Evolutionary conservation across 1,140 invertebrate species (phyloP).

Genomic region (Papilio polyxenes): DNA sequence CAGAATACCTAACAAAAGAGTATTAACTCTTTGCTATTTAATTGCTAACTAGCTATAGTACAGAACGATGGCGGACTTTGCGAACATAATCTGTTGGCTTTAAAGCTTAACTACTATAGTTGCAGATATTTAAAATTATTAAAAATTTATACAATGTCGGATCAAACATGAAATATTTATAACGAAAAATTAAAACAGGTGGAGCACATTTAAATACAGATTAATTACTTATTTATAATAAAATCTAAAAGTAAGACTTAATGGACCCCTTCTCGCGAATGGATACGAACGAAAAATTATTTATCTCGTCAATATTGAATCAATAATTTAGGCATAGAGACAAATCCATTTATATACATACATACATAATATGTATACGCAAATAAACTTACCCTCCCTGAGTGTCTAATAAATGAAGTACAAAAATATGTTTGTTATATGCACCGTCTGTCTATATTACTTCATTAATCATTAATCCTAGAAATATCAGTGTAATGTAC

Average conservation of each 20-base stretch:
- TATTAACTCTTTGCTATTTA: not conserved
- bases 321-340: no score
- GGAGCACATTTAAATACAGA: not conserved
- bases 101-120: conserved; percentile 5
- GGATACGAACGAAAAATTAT: no score
- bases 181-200: not conserved
- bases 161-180: not conserved
- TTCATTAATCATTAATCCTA: not conserved
- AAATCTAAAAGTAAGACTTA: no score
- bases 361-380: no score
- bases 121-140: not conserved
- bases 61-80: not conserved
- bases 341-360: no score
- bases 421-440: no score
- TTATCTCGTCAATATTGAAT: no score
- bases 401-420: no score
- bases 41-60: not conserved
- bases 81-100: not conserved
- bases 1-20: not conserved
- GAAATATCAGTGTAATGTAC: not conserved
- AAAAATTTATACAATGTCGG: not conserved
- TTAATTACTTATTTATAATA: no score
- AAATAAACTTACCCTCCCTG: no score
- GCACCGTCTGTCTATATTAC: not conserved
- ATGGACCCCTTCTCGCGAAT: no score